Base-by-base conservation (phyloP, 2,797 vertebrate genomes). In the Sebastes umbrosus region DNA sequence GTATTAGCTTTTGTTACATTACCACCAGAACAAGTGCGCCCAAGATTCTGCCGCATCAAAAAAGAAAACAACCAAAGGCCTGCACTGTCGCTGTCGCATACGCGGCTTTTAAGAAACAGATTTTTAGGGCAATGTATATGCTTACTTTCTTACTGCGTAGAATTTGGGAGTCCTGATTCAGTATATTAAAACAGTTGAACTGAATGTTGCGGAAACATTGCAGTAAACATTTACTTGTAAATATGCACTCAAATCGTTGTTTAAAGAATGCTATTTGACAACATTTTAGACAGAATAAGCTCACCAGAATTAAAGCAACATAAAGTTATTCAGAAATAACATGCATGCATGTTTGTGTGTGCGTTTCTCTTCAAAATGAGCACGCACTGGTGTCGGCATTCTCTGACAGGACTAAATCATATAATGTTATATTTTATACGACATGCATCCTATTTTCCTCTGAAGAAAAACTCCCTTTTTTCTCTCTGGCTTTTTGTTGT, bases 1-100 rank as follows among this genome's bases (percentile, higher is more conserved):
- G 71, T 90, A 29, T 82, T 73, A 74, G 85, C 83, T 90, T 91
- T 91, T 88, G 92, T 90, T 90, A 70, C 72, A 84, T 86, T 84
- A 82, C 64, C 77, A 69, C 77, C 66, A 78, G 88, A 92, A 90
- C 91, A 92, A 87, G 79, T 8, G 50, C 27, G 32, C 84, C 75
- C 63, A 82, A 75, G 84, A 80, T 55, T 83, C 64, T 82, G 62
- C 55, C 73, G 75, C 87, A 87, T 83, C 79, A 79, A 20, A 85
- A 86, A 77, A 65, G 64, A 80, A 74, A 83, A 82, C 75, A 84
- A 91, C 73, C 74, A 83, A 86, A 93, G 74, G 76, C 75, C 58
- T 13, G 62, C 52, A 57, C 22, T 31, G 84, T 75, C 62, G 60
- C 75, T 69, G 69, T 64, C 16, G 4, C 52, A 74, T 27, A 60